phyloP scores from a whole-genome alignment of 2,888 invertebrate genomes.

The Antheraea yamamai region DNA sequence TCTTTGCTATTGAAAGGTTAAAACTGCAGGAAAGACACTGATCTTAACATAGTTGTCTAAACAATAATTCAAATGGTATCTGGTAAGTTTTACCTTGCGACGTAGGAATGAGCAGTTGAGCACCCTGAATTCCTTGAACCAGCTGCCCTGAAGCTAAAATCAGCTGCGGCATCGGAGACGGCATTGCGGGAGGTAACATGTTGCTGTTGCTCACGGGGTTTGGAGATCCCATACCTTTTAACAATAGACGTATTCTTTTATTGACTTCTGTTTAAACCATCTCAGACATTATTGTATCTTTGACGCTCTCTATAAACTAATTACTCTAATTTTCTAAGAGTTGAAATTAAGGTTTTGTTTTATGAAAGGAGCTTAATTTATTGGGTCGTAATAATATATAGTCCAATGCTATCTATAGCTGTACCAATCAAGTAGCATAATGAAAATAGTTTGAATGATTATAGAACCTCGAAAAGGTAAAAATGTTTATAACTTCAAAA shows the following conservation, averaged over 20 bases:
- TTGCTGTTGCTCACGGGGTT: slow-evolving; percentile 76
- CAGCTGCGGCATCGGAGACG: slow-evolving; percentile 93
- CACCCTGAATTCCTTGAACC: slow-evolving; percentile 95
- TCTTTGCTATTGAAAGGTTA: background rate
- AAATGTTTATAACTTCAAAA: too few relatives aligned
- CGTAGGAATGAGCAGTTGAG: slow-evolving; percentile 96
- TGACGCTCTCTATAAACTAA: background rate
- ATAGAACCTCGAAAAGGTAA: too few relatives aligned
- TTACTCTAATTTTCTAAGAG: background rate
- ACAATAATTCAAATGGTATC: background rate
- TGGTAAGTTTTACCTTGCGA: slow-evolving; percentile 88
- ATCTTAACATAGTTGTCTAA: background rate
- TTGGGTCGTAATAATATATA: background rate
- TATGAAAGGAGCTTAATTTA: background rate
- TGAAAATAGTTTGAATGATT: background rate
- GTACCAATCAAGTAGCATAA: background rate
- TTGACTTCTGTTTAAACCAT: background rate
- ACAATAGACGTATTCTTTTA: slow-evolving; percentile 23
- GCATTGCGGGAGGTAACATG: slow-evolving; percentile 84
- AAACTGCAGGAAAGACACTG: background rate
- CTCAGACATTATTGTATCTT: background rate
- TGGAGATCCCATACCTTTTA: slow-evolving; percentile 71
- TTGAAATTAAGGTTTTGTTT: background rate
- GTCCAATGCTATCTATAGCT: background rate
- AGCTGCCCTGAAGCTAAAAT: slow-evolving; percentile 95